A percentile compares a stretch with the other conserved stretches of the same genome.
Conservation (phyloP, 2,797 vertebrate species). For the Limnodromus scolopaceus region DNA sequence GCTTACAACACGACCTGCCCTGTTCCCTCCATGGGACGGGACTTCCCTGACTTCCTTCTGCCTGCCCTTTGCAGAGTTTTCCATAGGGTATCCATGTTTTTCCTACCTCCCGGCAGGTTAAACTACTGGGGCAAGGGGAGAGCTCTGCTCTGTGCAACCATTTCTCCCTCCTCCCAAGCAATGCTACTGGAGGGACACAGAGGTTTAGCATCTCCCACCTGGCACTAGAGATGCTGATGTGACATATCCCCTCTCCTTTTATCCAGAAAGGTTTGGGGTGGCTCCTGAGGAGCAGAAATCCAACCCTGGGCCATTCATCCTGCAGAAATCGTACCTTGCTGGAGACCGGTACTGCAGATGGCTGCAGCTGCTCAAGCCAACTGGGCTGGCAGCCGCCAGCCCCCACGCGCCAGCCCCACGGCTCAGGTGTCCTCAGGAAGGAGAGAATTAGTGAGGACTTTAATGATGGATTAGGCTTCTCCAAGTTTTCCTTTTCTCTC, state of each 20-base stretch:
- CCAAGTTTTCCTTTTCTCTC: constrained; percentile 1
- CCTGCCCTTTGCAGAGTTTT: background rate
- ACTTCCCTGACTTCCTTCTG: background rate
- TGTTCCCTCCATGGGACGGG: fast-evolving
- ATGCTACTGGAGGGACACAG: background rate
- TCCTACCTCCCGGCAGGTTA: background rate
- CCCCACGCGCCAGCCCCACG: background rate
- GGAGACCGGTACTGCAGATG: background rate
- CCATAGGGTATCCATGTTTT: fast-evolving
- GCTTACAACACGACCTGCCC: background rate
- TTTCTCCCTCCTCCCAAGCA: background rate
- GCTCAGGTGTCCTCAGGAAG: constrained; percentile 70
- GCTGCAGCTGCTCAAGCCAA: constrained; percentile 58
- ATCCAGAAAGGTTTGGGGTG: background rate
- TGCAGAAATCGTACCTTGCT: background rate
- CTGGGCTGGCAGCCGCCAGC: background rate
- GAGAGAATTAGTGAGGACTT: constrained; percentile 45
- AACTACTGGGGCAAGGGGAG: background rate
- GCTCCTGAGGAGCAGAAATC: background rate
- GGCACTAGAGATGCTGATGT: background rate
- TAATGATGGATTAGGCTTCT: constrained; percentile 46
- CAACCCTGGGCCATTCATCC: background rate
- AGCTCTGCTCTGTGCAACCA: background rate
- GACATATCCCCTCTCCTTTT: background rate
- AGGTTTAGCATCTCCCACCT: background rate